A percentile compares a stretch with the other conserved stretches of the same genome.
These are phyloP conservation scores for Aegithalos caudatus DNA, from an alignment of 2,113 vertebrate genomes.

Conservation along the genomic window DNA sequence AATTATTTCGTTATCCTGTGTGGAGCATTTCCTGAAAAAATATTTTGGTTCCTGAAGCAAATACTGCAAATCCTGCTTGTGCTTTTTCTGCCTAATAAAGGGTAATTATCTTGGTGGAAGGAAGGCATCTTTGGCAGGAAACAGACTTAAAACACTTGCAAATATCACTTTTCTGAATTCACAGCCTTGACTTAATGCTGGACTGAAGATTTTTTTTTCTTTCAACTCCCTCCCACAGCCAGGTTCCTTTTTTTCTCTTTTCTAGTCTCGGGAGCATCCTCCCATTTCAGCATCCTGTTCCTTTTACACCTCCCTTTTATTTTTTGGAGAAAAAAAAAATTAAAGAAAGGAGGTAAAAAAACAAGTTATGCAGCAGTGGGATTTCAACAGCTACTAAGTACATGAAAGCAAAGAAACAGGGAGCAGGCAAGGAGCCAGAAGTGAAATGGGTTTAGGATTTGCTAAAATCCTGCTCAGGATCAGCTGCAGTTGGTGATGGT, in stretches of 20 bases:
- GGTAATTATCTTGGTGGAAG: neutral
- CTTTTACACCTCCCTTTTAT: neutral
- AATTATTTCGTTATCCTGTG: neutral
- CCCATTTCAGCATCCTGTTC: neutral
- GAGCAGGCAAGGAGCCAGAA: neutral
- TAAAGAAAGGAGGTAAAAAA: accelerated
- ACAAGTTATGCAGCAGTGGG: neutral
- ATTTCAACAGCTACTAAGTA: neutral
- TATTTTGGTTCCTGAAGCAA: neutral
- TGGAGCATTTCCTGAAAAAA: neutral
- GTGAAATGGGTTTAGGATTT: neutral
- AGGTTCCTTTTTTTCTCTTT: neutral
- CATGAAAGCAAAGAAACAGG: neutral
- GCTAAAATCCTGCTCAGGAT: neutral
- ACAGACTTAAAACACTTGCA: neutral
- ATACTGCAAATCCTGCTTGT: neutral
- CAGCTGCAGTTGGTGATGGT: accelerated
- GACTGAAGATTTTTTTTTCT: neutral
- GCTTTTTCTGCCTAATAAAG: neutral
- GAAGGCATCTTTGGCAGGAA: neutral
- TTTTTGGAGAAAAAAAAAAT: neutral
- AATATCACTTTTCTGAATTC: neutral
- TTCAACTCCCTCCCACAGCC: neutral
- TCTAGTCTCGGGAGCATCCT: neutral
- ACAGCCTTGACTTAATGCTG: neutral